These are phyloP conservation scores for Hemibagrus guttatus DNA, from an alignment of 2,797 vertebrate species.

Conservation along the genomic window DNA sequence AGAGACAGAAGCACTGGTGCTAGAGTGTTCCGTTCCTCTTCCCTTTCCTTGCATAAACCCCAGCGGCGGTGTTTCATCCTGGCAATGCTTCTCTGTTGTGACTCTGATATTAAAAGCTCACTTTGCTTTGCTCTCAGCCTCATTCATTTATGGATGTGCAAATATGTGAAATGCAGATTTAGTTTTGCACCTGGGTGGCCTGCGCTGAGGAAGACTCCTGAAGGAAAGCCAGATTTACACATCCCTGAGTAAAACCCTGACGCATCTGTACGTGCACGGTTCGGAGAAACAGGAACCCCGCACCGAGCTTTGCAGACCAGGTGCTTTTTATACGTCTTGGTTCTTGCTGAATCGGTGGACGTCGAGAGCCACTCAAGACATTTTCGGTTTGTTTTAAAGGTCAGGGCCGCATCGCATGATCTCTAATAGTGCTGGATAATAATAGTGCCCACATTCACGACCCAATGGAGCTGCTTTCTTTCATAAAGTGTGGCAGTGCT, in stretches of 20 bases:
- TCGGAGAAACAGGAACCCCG: neutral
- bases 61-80: slow-evolving; percentile 48
- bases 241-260: neutral
- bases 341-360: neutral
- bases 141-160: slow-evolving; percentile 59
- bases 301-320: neutral
- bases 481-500: neutral
- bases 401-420: slow-evolving; percentile 4
- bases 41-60: slow-evolving; percentile 5
- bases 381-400: slow-evolving; percentile 24
- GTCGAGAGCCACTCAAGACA: neutral
- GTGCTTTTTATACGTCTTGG: neutral
- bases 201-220: neutral
- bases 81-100: slow-evolving; percentile 43
- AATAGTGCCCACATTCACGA: neutral
- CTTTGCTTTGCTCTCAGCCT: slow-evolving; percentile 58
- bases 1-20: slow-evolving; percentile 35
- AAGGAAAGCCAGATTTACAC: neutral
- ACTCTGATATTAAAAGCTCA: slow-evolving; percentile 48
- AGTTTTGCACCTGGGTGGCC: slow-evolving; percentile 44
- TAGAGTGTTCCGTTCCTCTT: neutral
- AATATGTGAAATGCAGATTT: slow-evolving; percentile 55
- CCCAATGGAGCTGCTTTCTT: neutral
- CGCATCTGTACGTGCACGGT: neutral
- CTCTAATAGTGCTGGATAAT: neutral